phyloP scores from a whole-genome alignment of 2,113 vertebrate species.

The Calidris pygmaea region DNA sequence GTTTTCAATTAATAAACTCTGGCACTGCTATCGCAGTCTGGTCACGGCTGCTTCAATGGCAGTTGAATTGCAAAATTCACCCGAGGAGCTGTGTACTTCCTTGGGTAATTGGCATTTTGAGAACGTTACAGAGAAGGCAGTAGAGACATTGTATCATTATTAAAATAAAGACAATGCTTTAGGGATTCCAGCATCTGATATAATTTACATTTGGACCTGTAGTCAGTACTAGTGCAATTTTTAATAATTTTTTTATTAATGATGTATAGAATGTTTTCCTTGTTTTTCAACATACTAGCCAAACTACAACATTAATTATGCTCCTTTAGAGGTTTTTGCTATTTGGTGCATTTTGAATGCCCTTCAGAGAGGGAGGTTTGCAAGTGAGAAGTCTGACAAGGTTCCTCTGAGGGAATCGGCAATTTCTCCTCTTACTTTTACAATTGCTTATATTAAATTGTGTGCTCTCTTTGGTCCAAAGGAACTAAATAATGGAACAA shows the following conservation, averaged over 20 bases:
- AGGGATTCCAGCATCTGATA: neutral
- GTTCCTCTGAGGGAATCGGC: neutral
- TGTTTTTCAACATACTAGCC: neutral
- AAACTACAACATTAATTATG: neutral
- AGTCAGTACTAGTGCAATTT: neutral
- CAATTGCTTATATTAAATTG: neutral
- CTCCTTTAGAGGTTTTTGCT: neutral
- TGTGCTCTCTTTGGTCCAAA: neutral
- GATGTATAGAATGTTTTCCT: neutral
- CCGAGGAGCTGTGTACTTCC: neutral
- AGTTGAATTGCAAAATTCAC: neutral
- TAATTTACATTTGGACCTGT: slow-evolving; percentile 1
- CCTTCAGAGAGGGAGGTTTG: neutral
- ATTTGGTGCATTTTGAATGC: neutral
- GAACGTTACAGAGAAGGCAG: neutral
- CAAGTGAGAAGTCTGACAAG: neutral
- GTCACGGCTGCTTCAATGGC: neutral
- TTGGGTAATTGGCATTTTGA: neutral
- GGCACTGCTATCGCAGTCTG: neutral
- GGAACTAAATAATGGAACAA: neutral
- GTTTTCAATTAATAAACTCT: neutral
- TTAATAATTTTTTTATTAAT: neutral
- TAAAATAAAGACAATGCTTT: neutral
- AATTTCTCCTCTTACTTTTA: neutral
- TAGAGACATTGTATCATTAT: neutral